Conservation (phyloP, 2,888 invertebrate genomes). For the Brachypterus glaber region DNA sequence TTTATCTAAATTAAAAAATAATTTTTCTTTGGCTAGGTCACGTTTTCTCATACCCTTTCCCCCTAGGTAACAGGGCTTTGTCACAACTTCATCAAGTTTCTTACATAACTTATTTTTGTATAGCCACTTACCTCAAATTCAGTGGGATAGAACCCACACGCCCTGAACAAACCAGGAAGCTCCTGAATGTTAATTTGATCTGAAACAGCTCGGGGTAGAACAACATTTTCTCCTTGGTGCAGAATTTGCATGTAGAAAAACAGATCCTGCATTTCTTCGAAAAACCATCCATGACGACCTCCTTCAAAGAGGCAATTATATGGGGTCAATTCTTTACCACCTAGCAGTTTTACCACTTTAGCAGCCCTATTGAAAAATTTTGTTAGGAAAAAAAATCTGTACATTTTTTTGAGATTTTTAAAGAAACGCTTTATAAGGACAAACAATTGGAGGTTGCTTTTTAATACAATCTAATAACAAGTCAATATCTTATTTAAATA, state of each 20-base stretch:
- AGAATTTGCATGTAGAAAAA: constrained; percentile 71
- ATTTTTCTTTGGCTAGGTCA: too few species aligned
- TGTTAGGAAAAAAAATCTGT: constrained; percentile 1
- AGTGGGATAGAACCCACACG: constrained; percentile 64
- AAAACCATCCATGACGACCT: constrained; percentile 60
- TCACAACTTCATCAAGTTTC: too few species aligned
- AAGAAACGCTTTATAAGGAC: too few species aligned
- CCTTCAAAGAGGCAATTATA: constrained; percentile 64
- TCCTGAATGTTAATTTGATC: constrained; percentile 55
- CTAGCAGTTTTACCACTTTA: constrained; percentile 43
- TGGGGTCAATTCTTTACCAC: constrained; percentile 53
- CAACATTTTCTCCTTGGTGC: constrained; percentile 59
- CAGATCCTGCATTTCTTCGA: constrained; percentile 60
- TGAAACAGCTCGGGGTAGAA: constrained; percentile 49
- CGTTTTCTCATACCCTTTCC: too few species aligned
- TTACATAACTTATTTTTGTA: too few species aligned
- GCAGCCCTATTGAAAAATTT: constrained; percentile 29
- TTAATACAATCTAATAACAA: too few species aligned
- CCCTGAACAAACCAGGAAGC: constrained; percentile 63
- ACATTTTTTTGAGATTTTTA: too few species aligned
- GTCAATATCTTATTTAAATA: too few species aligned
- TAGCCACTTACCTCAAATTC: constrained; percentile 60
- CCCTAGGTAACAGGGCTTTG: too few species aligned
- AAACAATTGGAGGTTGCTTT: too few species aligned
- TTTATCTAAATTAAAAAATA: too few species aligned